Percentiles rank a stretch among this genome's conserved stretches.
phyloP scores from a whole-genome alignment of 2,113 vertebrate genomes.

The Clarias gariepinus region DNA sequence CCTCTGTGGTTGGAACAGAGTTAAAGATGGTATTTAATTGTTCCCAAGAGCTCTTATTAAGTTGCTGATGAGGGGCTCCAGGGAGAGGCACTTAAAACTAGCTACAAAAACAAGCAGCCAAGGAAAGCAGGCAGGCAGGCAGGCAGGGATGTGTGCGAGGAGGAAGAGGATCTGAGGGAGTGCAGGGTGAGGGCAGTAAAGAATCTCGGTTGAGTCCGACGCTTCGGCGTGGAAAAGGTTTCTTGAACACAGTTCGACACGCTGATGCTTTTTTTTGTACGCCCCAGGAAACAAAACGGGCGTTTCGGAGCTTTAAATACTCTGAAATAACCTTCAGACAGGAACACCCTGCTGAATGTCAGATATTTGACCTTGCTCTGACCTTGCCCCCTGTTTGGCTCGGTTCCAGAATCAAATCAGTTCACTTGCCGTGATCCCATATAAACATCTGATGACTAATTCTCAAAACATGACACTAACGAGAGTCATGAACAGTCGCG shows the following conservation, averaged over 20 bases:
- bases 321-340: not conserved
- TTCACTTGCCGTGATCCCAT: not conserved
- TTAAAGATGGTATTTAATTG: slow-evolving; percentile 87
- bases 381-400: not conserved
- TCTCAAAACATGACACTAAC: not conserved
- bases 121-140: slow-evolving; percentile 24
- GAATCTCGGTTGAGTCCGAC: slow-evolving; percentile 25
- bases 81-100: slow-evolving; percentile 85
- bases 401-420: not conserved
- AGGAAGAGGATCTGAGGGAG: slow-evolving; percentile 29
- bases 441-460: not conserved
- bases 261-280: not conserved
- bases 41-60: slow-evolving; percentile 89
- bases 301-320: too few relatives aligned
- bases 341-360: not conserved
- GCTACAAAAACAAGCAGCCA: slow-evolving; percentile 83
- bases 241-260: not conserved
- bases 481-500: not conserved
- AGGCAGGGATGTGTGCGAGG: not conserved
- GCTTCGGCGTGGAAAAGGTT: not conserved
- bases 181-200: not conserved
- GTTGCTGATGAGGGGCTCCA: slow-evolving; percentile 89
- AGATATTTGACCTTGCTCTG: not conserved
- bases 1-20: slow-evolving; percentile 77
- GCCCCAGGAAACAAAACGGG: not conserved